Conservation (phyloP, 1,140 invertebrate species). For the Atopsyche davidsoni region DNA sequence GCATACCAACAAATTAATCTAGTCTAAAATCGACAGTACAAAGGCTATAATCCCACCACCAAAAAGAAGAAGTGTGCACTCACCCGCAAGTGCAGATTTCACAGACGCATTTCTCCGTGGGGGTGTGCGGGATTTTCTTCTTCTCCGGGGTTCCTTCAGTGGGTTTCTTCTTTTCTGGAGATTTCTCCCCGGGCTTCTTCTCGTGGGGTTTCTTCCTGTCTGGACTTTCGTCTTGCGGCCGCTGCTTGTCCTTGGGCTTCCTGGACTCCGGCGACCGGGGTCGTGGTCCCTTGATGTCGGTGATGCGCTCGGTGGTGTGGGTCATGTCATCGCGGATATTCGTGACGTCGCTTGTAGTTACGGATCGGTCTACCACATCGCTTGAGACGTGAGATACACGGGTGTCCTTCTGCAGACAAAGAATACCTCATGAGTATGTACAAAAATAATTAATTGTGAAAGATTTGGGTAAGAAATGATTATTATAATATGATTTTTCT, state of each 20-base stretch:
- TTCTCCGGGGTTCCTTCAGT: slow-evolving; percentile 34
- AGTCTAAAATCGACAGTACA: too few relatives aligned
- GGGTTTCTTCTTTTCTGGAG: slow-evolving; percentile 17
- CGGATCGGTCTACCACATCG: slow-evolving; percentile 45
- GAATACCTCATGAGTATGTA: background rate
- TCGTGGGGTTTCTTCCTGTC: slow-evolving; percentile 14
- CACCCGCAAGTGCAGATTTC: slow-evolving; percentile 87
- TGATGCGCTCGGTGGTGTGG: slow-evolving; percentile 42
- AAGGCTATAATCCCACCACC: background rate
- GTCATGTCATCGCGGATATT: slow-evolving; percentile 46
- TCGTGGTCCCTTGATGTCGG: slow-evolving; percentile 34
- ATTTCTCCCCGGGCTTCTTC: slow-evolving; percentile 32
- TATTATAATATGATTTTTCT: too few relatives aligned
- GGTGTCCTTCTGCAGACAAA: slow-evolving; percentile 43
- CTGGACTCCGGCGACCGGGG: slow-evolving; percentile 13
- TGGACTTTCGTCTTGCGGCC: slow-evolving; percentile 41
- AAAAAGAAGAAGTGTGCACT: slow-evolving; percentile 41
- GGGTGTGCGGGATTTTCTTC: slow-evolving; percentile 28
- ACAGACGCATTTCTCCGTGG: slow-evolving; percentile 79
- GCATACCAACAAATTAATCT: too few relatives aligned
- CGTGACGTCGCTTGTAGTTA: slow-evolving; percentile 39
- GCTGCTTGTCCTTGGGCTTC: slow-evolving; percentile 31
- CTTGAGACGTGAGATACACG: slow-evolving; percentile 38
- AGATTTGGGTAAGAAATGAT: too few relatives aligned
- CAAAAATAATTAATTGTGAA: slow-evolving; percentile 1